Evolutionary conservation across 2,113 vertebrate species (phyloP).

Genomic region (Chinchilla lanigera): DNA sequence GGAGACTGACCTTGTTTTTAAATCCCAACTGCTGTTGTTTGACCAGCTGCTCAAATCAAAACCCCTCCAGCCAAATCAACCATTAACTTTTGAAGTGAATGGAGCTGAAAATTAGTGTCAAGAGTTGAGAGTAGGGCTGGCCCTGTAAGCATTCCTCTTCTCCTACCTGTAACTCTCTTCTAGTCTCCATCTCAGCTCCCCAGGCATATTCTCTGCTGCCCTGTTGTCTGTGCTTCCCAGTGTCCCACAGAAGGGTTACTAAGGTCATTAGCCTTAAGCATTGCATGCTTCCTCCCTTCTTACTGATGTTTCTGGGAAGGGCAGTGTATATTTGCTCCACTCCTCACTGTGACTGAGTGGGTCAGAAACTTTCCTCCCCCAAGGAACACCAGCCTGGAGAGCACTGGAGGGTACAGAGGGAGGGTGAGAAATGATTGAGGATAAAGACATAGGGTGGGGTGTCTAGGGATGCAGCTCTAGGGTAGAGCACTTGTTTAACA

Average conservation of each 20-base stretch:
- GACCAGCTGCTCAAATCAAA: conserved; percentile 37
- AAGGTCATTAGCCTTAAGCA: neutral
- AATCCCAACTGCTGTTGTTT: conserved; percentile 33
- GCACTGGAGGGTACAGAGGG: neutral
- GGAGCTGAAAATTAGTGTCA: conserved; percentile 42
- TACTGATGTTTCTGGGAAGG: neutral
- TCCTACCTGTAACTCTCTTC: neutral
- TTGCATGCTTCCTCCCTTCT: neutral
- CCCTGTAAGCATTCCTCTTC: neutral
- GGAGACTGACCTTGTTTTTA: conserved; percentile 44
- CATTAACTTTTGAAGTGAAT: conserved; percentile 41
- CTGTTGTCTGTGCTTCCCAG: neutral
- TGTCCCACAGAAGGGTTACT: neutral
- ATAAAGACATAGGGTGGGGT: neutral
- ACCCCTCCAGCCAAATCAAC: conserved; percentile 42
- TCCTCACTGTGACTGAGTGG: neutral
- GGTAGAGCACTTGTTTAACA: neutral
- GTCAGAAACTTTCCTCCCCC: neutral
- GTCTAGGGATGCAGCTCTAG: neutral
- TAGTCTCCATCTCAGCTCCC: neutral
- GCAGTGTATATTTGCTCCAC: neutral
- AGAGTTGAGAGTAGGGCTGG: neutral
- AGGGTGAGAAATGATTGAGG: neutral
- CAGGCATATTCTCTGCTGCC: neutral
- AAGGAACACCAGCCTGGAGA: neutral